phyloP scores from a whole-genome alignment of 2,797 vertebrate species.

The Todus mexicanus region DNA sequence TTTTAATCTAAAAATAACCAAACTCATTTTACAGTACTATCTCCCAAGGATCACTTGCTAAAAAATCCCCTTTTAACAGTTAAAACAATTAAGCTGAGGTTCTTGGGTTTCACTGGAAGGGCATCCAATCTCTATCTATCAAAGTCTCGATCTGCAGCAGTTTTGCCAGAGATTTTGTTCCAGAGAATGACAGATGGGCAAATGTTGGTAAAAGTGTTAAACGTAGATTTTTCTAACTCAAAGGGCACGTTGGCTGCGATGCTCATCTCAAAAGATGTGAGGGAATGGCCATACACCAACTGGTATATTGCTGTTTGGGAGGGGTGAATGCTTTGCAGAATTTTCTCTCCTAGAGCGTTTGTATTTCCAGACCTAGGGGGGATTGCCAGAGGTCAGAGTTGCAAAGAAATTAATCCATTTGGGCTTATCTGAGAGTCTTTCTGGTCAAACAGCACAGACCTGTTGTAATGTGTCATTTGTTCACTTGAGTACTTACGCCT shows the following conservation, averaged over 20 bases:
- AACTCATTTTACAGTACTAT: not conserved
- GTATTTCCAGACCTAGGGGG: not conserved
- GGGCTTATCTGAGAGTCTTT: not conserved
- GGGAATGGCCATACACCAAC: fast-evolving
- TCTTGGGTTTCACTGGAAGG: slow-evolving; percentile 29
- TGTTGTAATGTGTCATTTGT: not conserved
- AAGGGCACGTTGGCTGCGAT: not conserved
- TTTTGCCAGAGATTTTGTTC: slow-evolving; percentile 14
- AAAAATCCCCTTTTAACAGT: not conserved
- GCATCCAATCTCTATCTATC: slow-evolving; percentile 22
- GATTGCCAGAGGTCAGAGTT: not conserved
- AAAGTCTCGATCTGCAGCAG: not conserved
- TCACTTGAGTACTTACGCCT: not conserved
- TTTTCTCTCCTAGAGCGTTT: not conserved
- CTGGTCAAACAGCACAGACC: not conserved
- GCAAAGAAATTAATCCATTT: not conserved
- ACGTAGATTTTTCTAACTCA: not conserved
- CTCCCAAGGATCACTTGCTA: not conserved
- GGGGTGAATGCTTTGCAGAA: not conserved
- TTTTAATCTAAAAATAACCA: not conserved
- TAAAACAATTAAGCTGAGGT: not conserved
- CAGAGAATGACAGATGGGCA: not conserved
- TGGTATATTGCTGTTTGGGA: not conserved
- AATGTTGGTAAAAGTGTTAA: not conserved
- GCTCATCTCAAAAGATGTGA: not conserved